These are phyloP conservation scores for Orthosia cruda DNA, from an alignment of 2,888 invertebrate genomes.

Conservation along the genomic window DNA sequence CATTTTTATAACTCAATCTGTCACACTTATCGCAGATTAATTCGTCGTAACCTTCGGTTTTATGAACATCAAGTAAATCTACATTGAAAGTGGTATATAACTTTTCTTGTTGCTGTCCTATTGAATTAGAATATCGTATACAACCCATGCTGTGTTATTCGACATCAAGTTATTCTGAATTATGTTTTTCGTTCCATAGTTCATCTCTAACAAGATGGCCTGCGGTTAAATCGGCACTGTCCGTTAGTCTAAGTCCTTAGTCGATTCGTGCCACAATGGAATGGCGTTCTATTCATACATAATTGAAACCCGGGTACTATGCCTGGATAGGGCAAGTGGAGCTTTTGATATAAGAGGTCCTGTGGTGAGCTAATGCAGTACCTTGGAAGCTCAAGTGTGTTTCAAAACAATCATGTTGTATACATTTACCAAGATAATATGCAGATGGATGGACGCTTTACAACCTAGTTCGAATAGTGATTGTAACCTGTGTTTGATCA, in stretches of 20 bases:
- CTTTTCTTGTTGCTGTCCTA: neutral
- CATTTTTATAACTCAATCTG: conserved; percentile 43
- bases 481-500: neutral
- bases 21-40: conserved; percentile 34
- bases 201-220: neutral
- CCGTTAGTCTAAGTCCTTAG: neutral
- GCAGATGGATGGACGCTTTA: too few species aligned
- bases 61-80: conserved; percentile 26
- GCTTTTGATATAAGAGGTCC: neutral
- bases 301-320: conserved; percentile 30
- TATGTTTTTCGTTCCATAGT: neutral
- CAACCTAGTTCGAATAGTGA: neutral
- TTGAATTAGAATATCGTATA: neutral
- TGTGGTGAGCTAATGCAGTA: neutral
- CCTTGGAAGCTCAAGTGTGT: neutral
- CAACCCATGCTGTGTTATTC: neutral
- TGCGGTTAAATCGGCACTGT: neutral
- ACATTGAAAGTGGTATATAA: conserved; percentile 10
- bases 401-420: neutral
- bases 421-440: conserved; percentile 1
- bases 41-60: conserved; percentile 36
- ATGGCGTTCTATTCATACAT: conserved; percentile 24
- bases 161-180: neutral
- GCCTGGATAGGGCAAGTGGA: neutral
- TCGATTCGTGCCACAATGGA: conserved; percentile 18